Evolutionary conservation across 2,797 vertebrate species (phyloP), one percentile per base, ranked within the genome.

Genomic region (Thripadectes ignobilis): DNA sequence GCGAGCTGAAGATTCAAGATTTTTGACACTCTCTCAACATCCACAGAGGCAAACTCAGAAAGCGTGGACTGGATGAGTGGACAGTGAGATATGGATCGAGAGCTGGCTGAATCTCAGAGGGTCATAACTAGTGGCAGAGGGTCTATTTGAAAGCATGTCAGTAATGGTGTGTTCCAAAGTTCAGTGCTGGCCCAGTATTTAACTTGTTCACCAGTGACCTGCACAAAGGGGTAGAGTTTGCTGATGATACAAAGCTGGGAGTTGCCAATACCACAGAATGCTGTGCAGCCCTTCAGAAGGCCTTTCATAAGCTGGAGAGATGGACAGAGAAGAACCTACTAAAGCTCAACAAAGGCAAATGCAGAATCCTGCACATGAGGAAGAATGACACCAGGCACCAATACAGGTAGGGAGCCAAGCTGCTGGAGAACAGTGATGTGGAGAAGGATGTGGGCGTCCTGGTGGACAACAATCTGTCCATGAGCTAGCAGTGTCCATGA

Each of bases 191-290:
- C 10, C 15, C 20, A 57, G 5, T 49, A 49, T 38, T 51, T 57
- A 38, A 5, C 4, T 38, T 63, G 51, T n/a, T 7, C 12, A 34
- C 22, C 22, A n/a, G 30, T 65, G 32, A 27, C 14, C 43, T 69
- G 29, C 19, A 20, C 12, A 24, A 49, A 82, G 57, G 1, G 5
- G 4, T 9, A 75, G 55, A 48, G 48, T 7, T 73, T n/a, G 63
- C 7, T 39, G 29, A 26, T 34, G 24, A 22, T 29, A 34, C 5
- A 69, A 65, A 65, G 12, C 17, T 52, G 17, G 17, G 12, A 14
- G 24, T 26, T n/a, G 10, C 12, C 1, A 0, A 32, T 16, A 39
- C 1, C 10, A 4, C 24, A 65, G 20, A 77, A 14, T 0, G 9
- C 24, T 58, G 8, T 34, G 24, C 24, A 52, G 10, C 12, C 14